Base-by-base conservation (phyloP, 2,113 vertebrate species). In the Eptesicus fuscus region DNA sequence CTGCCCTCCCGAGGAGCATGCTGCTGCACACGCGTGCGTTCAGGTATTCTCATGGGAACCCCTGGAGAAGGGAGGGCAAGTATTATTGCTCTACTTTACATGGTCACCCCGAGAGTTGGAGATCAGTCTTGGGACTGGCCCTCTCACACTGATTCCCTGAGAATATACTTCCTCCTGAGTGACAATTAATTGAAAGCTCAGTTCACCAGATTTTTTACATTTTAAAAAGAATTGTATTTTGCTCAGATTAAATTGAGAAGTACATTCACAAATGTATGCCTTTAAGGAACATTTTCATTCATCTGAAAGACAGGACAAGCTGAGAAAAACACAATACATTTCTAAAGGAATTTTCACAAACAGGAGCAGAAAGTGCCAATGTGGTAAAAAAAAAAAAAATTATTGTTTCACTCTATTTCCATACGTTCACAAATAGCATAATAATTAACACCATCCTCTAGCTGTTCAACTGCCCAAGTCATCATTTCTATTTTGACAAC, bases 291-390 rank as follows among this genome's bases (percentile, higher is more conserved):
- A 59, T 82, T 92, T 87, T 85, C 22, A 42, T 67, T 85, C 65
- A 78, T 78, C 87, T 90, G 53, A 90, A 90, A 67, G 32, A 88
- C 56, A 85, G 40, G 49, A 85, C 63, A 63, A 44, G 30, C 67
- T 80, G 18, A 49, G 67, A 23, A 83, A 90, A 65, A 71, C 28
- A 37, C 25, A 74, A 86, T 5, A 28, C 13, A 83, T 67, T 94
- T 90, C 35, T 90, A 49, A 77, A 95, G 47, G 44, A 83, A 77
- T 88, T 86, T 95, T 67, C 70, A 83, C 37, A 77, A 92, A 83
- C 1, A 77, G 35, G n/a, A 65, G 51, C 17, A 94, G 56, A 76
- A 93, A 32, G 28, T 80, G 37, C 51, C 42, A 71, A 61, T 6
- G n/a, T 42, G 28, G 35, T 71, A 13, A 93, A 56, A 56, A 49